A percentile compares a stretch with the other conserved stretches of the same genome.
Conservation (phyloP, 2,113 vertebrate genomes). For the Oceanodroma tethys region DNA sequence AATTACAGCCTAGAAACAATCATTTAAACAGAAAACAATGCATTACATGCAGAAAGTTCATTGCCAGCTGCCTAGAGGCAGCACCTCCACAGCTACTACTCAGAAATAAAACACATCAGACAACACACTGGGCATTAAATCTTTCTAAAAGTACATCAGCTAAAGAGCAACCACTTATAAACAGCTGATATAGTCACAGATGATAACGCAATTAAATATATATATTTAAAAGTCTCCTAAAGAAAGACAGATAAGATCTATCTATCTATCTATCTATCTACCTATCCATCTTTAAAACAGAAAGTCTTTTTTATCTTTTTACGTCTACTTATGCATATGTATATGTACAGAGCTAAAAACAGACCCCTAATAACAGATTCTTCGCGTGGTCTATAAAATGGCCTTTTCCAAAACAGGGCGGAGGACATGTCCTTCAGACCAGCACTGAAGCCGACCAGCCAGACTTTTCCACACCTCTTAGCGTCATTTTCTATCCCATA, state of each 20-base stretch:
- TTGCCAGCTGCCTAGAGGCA: slow-evolving; percentile 18
- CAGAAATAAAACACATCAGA: not conserved
- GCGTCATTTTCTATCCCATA: not conserved
- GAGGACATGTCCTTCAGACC: not conserved
- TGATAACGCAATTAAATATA: not conserved
- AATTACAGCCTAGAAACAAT: slow-evolving; percentile 38
- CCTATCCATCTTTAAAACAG: not conserved
- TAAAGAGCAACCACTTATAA: not conserved
- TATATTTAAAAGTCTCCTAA: not conserved
- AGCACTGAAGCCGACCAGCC: not conserved
- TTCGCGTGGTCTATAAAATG: not conserved
- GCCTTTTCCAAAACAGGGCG: not conserved
- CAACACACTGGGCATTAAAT: not conserved
- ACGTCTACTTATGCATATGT: not conserved
- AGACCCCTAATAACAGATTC: not conserved
- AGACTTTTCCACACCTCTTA: not conserved
- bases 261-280: not conserved
- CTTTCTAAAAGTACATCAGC: not conserved
- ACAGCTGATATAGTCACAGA: not conserved
- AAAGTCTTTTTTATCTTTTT: not conserved
- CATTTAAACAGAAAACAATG: slow-evolving; percentile 24
- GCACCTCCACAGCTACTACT: not conserved
- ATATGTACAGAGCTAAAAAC: not conserved
- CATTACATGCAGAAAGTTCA: not conserved
- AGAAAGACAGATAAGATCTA: not conserved